Conservation (phyloP, 2,797 vertebrate species). For the Garrulus glandarius region DNA sequence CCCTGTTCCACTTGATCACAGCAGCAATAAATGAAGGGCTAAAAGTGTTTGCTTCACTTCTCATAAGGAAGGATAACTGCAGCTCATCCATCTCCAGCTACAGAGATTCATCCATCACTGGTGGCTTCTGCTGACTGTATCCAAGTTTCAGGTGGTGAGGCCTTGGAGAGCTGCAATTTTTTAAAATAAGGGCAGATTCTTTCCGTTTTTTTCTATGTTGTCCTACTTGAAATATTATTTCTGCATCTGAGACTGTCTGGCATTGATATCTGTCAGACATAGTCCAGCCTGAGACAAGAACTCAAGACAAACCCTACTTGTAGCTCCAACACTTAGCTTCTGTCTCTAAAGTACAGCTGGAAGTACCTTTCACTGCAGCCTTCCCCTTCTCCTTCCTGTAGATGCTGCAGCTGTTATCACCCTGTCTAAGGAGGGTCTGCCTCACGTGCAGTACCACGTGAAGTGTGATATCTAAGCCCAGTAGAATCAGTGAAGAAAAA, state of each 20-base stretch:
- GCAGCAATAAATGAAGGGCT: background rate
- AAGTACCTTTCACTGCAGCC: background rate
- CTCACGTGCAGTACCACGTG: background rate
- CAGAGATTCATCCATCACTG: background rate
- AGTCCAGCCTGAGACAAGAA: background rate
- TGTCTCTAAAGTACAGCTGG: background rate
- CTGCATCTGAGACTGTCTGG: background rate
- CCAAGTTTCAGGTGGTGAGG: background rate
- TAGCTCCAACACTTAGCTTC: background rate
- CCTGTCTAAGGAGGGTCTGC: background rate
- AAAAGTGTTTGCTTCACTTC: background rate
- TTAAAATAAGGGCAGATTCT: background rate
- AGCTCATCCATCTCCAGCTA: background rate
- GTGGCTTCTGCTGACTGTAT: background rate
- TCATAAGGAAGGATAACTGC: background rate
- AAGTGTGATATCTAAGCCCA: background rate
- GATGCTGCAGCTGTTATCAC: background rate
- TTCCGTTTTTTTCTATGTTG: background rate
- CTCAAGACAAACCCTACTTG: background rate
- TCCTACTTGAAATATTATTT: background rate
- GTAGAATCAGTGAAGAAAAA: background rate
- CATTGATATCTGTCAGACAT: accelerated
- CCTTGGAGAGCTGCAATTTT: background rate
- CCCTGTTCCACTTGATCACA: background rate
- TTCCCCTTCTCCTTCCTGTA: background rate